phyloP scores from a whole-genome alignment of 2,113 vertebrate species.

The Heliornis fulica region DNA sequence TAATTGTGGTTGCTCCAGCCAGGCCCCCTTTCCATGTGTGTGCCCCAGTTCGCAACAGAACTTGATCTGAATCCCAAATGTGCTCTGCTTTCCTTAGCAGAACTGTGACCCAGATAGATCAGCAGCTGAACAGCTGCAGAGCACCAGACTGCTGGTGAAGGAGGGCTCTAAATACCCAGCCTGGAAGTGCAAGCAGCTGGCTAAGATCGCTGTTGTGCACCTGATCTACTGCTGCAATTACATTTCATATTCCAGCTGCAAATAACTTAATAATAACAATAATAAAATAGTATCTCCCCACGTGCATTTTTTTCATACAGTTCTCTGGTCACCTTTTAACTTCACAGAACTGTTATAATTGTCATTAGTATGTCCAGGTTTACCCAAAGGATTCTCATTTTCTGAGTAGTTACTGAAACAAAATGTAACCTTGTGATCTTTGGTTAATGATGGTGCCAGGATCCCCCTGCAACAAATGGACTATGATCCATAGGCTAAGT shows the following conservation, averaged over 20 bases:
- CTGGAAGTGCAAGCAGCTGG: background rate
- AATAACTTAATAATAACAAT: background rate
- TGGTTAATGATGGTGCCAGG: background rate
- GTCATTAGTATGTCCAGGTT: background rate
- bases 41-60: background rate
- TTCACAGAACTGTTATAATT: background rate
- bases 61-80: background rate
- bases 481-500: background rate
- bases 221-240: background rate
- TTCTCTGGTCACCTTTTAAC: background rate
- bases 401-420: background rate
- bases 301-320: fast-evolving
- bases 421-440: background rate
- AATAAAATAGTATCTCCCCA: background rate
- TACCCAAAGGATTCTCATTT: background rate
- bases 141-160: background rate
- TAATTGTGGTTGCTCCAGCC: background rate
- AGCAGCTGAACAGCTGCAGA: constrained; percentile 30
- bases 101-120: background rate
- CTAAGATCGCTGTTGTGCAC: background rate
- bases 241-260: background rate
- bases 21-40: background rate
- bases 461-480: background rate
- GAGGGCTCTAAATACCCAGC: background rate
- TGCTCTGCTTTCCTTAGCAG: background rate